A percentile compares a stretch with the other conserved stretches of the same genome.
Evolutionary conservation across 2,888 invertebrate genomes (phyloP).

Genomic region (Sialis fuliginosa): DNA sequence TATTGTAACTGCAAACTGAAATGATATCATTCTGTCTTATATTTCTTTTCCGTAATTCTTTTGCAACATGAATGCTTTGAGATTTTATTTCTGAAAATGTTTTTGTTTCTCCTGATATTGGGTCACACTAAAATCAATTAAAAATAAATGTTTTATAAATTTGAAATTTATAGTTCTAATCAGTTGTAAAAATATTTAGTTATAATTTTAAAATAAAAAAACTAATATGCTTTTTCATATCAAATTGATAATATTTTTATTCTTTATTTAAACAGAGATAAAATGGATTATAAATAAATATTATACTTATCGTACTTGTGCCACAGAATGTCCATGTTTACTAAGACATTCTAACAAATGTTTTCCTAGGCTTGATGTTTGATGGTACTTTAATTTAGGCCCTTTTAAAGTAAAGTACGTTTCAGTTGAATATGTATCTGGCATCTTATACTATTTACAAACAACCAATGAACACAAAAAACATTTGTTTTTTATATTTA

Average conservation of each 20-base stretch:
- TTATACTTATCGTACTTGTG: background rate
- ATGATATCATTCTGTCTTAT: slow-evolving; percentile 2
- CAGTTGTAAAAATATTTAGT: background rate
- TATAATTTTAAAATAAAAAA: background rate
- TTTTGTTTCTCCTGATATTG: slow-evolving; percentile 1
- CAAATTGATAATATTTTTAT: background rate
- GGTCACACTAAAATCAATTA: slow-evolving; percentile 1
- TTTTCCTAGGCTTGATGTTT: slow-evolving; percentile 1
- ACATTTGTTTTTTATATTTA: too few relatives aligned
- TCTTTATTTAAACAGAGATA: too few relatives aligned
- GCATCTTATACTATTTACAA: background rate
- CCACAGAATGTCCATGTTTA: background rate
- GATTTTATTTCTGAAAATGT: slow-evolving; percentile 2
- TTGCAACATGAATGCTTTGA: background rate
- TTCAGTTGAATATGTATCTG: background rate
- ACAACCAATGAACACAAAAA: too few relatives aligned
- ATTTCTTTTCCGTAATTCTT: slow-evolving; percentile 1
- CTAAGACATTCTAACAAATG: slow-evolving; percentile 1
- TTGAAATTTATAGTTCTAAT: background rate
- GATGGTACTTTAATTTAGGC: slow-evolving; percentile 1
- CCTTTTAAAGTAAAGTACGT: background rate
- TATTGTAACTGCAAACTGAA: slow-evolving; percentile 2
- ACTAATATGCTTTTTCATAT: background rate
- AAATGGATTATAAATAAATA: too few relatives aligned
- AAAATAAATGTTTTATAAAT: background rate